Evolutionary conservation across 2,797 vertebrate species (phyloP), one percentile per base, ranked within the genome.

Genomic region (Falco naumanni): DNA sequence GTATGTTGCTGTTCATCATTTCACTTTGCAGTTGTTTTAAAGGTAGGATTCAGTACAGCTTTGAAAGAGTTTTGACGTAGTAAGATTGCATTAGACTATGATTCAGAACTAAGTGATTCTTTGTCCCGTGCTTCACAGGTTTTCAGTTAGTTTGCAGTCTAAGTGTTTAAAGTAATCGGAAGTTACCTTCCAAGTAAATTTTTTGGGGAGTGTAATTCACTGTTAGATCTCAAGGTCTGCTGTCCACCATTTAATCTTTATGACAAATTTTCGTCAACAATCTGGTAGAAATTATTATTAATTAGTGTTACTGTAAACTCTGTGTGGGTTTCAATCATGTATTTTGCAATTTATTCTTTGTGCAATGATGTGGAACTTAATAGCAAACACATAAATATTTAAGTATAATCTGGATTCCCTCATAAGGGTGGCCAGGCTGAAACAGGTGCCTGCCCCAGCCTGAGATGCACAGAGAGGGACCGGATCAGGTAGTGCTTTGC

Each of bases 71-170:
- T 89, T 57, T 87, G 51, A 29, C 13, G 5, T 47, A 61, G 13
- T 57, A 65, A 69, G 43, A 21, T 39, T 59, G 22, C 28, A 18
- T 70, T 84, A 57, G 13, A 31, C 29, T 28, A 13, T 9, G 5
- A 3, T 53, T 66, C 19, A 74, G 56, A 81, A 54, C 7, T 31
- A 37, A 37, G 4, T 50, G 45, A 41, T 94, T 48, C 33, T 70
- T 83, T 54, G 43, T 47, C 47, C 11, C 28, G 0, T 83, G 16
- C 77, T 87, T 83, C 80, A 29, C 37, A 57, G 18, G 6, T 65
- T 90, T 93, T 66, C 84, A 90, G 8, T 11, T 69, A 43, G 33
- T 90, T 59, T 86, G 86, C 21, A 59, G 4, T 81, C 39, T 68
- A 54, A 71, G 39, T 71, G 9, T 83, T 92, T 63, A 90, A 45